phyloP scores from a whole-genome alignment of 1,140 invertebrate genomes.

The Homalodisca vitripennis region DNA sequence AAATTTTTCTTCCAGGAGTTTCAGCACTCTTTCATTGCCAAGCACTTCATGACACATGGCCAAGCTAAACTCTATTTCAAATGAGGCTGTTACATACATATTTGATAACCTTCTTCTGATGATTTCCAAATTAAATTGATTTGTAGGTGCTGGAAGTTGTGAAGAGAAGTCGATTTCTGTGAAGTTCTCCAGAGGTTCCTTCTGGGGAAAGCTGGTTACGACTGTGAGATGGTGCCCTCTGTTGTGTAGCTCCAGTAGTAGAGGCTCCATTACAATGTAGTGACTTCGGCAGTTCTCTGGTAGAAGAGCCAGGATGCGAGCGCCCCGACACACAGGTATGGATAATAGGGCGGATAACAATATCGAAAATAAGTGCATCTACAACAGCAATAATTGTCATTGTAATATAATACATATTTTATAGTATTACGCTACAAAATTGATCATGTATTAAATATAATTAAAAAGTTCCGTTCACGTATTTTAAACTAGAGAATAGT shows the following conservation, averaged over 20 bases:
- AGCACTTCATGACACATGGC: background rate
- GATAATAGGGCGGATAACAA: too few species aligned
- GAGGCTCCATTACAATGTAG: background rate
- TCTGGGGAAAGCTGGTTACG: background rate
- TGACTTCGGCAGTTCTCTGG: background rate
- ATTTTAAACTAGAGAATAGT: too few species aligned
- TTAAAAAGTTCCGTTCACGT: too few species aligned
- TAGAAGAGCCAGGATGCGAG: background rate
- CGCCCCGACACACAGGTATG: background rate
- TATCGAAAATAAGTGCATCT: too few species aligned
- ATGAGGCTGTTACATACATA: too few species aligned
- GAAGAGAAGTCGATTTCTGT: slow-evolving; percentile 47
- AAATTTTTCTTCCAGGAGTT: slow-evolving; percentile 29
- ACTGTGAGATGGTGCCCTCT: slow-evolving; percentile 3
- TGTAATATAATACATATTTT: too few species aligned
- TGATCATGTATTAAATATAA: too few species aligned
- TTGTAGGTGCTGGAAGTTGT: background rate
- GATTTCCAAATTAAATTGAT: too few species aligned
- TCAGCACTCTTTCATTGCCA: slow-evolving; percentile 1
- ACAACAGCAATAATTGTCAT: too few species aligned
- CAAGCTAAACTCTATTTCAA: too few species aligned
- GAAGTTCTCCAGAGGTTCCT: slow-evolving; percentile 49
- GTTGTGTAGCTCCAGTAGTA: background rate
- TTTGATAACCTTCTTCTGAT: too few species aligned
- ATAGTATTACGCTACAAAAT: too few species aligned